phyloP scores from a whole-genome alignment of 2,797 vertebrate genomes.

The Microhierax caerulescens region DNA sequence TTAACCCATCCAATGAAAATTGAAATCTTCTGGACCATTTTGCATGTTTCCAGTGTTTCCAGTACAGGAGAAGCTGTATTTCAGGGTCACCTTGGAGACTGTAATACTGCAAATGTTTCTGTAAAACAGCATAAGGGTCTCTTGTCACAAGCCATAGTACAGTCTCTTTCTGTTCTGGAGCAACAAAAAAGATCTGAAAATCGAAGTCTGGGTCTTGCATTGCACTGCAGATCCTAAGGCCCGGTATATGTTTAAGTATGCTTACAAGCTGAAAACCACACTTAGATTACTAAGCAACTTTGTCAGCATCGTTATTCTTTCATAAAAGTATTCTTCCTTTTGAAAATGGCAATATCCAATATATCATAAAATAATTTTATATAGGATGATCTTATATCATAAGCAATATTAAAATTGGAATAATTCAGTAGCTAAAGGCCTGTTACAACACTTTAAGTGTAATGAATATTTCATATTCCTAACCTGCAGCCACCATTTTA shows the following conservation, averaged over 20 bases:
- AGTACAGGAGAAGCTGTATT: not conserved
- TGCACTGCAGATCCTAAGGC: not conserved
- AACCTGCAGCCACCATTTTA: not conserved
- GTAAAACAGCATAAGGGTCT: not conserved
- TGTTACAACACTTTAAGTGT: not conserved
- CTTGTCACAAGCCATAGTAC: not conserved
- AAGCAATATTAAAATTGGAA: not conserved
- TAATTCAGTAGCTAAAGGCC: not conserved
- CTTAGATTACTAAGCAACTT: not conserved
- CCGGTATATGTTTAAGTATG: not conserved
- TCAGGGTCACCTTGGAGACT: not conserved
- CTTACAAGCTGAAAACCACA: not conserved
- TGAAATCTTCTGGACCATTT: not conserved
- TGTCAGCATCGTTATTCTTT: not conserved
- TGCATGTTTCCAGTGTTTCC: not conserved
- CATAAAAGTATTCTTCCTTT: not conserved
- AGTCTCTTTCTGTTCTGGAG: not conserved
- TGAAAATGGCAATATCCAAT: not conserved
- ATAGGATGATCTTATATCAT: not conserved
- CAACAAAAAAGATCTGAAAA: not conserved
- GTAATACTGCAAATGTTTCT: not conserved
- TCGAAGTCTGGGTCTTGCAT: not conserved
- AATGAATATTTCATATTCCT: not conserved
- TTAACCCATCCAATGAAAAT: not conserved
- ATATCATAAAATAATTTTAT: not conserved